Conservation (phyloP, 2,113 vertebrate species). For the Hippoglossus stenolepis region DNA sequence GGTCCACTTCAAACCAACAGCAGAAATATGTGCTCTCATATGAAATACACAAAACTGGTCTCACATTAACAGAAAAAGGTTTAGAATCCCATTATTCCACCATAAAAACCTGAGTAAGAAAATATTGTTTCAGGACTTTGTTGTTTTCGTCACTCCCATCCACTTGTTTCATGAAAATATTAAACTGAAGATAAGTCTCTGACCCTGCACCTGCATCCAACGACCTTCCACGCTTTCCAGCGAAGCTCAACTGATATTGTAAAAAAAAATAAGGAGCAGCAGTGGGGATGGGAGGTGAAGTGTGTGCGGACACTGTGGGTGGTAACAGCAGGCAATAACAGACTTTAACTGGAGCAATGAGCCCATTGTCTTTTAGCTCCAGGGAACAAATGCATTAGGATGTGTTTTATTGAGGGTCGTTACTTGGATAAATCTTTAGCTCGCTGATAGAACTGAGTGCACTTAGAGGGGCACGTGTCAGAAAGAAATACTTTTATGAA, state of each 20-base stretch:
- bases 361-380: slow-evolving; percentile 20
- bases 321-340: slow-evolving; percentile 51
- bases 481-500: not conserved
- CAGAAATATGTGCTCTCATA: too few species aligned
- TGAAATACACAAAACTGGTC: too few species aligned
- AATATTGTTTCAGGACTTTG: too few species aligned
- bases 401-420: slow-evolving; percentile 30
- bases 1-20: too few species aligned
- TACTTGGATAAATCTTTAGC: slow-evolving; percentile 7
- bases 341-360: slow-evolving; percentile 41
- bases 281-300: not conserved
- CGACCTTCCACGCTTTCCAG: not conserved
- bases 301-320: slow-evolving; percentile 2
- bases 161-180: not conserved
- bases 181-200: not conserved
- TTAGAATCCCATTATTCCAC: too few species aligned
- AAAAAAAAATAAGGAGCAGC: slow-evolving; percentile 4
- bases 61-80: too few species aligned
- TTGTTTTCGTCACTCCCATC: too few species aligned
- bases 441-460: not conserved
- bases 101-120: too few species aligned
- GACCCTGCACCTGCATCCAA: too few species aligned
- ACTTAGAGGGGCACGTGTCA: not conserved
- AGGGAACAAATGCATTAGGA: slow-evolving; percentile 31
- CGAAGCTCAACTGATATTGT: not conserved